Base-by-base conservation (phyloP, 2,888 invertebrate species). In the Drosophila subsilvestris region DNA sequence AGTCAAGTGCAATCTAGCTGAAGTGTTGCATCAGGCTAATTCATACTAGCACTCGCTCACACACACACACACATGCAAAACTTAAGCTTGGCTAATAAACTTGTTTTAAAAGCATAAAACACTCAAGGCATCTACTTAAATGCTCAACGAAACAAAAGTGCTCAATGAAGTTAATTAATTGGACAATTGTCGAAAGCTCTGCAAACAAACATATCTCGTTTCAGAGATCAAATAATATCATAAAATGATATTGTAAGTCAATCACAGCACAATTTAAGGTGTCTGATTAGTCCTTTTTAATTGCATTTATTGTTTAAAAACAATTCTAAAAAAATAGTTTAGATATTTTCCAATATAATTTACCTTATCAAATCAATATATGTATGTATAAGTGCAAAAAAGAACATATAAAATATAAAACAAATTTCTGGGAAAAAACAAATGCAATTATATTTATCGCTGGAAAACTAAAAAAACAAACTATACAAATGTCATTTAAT, bases 1-100 rank as follows among this genome's bases (percentile, higher is more conserved):
- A 76, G 78, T 78, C 87, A 85, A 85, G 78, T 88, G 80, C 81
- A 84, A 78, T 80, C 69, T 18, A 63, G 66, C 63, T 74, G 73
- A 75, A 44, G 58, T 71, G 76, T 86, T 86, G 81, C 84, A 85
- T 75, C 87, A 88, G 65, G 65, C 72, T 61, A 51, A 58, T 48
- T 29, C 17, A 25, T 27, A n/a, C 47, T 47, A 14, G 62, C 55
- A 50, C 59, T 43, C 43, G 51, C 27, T 27, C 27, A 29, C 47
- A 48, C 37, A 66, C 55, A 48, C 47, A 42, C 42, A 57, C 55
- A 54, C 54, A 50, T 17, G 25, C 12, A 62, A 27, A 29, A 18
- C 29, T 0, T 14, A 14, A 8, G 32, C 43, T 49, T 29, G 27
- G 37, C 5, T 43, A 47, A 47, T 17, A 32, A 66, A 68, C 66